Evolutionary conservation across 2,888 invertebrate species (phyloP).

Genomic region (Matsumyia berberina): DNA sequence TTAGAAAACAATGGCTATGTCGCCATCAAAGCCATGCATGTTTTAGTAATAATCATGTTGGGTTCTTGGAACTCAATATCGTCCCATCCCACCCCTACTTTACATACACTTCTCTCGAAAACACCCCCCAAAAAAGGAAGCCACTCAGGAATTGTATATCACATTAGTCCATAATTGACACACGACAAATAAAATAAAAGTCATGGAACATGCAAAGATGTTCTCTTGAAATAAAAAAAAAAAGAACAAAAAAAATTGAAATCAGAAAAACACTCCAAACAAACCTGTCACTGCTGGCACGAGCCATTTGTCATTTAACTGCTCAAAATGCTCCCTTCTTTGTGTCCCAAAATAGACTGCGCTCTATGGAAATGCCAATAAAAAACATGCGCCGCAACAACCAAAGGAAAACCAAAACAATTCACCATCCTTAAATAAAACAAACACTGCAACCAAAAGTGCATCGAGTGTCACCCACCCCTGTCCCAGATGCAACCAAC

Average conservation of each 20-base stretch:
- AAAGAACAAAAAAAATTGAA: conserved; percentile 16
- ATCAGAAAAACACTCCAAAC: conserved; percentile 47
- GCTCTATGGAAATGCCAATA: conserved; percentile 51
- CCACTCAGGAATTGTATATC: conserved; percentile 60
- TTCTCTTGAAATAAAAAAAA: conserved; percentile 37
- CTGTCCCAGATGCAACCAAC: conserved; percentile 41
- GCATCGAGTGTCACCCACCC: conserved; percentile 51
- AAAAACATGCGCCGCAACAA: conserved; percentile 60
- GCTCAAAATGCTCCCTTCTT: conserved; percentile 39
- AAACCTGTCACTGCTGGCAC: conserved; percentile 73
- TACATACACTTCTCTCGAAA: conserved; percentile 4
- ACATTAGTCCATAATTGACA: conserved; percentile 71
- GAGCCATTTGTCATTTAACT: conserved; percentile 74
- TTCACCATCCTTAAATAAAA: conserved; percentile 57
- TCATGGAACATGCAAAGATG: conserved; percentile 48
- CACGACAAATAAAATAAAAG: conserved; percentile 72
- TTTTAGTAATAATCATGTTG: background rate
- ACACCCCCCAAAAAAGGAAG: conserved; percentile 9
- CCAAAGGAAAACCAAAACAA: conserved; percentile 34
- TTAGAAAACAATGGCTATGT: background rate
- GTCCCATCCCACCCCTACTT: background rate
- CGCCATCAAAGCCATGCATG: background rate
- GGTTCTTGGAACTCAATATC: background rate
- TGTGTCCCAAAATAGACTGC: conserved; percentile 57
- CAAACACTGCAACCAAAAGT: conserved; percentile 59